phyloP scores from a whole-genome alignment of 2,113 vertebrate species.

The Saccopteryx bilineata region DNA sequence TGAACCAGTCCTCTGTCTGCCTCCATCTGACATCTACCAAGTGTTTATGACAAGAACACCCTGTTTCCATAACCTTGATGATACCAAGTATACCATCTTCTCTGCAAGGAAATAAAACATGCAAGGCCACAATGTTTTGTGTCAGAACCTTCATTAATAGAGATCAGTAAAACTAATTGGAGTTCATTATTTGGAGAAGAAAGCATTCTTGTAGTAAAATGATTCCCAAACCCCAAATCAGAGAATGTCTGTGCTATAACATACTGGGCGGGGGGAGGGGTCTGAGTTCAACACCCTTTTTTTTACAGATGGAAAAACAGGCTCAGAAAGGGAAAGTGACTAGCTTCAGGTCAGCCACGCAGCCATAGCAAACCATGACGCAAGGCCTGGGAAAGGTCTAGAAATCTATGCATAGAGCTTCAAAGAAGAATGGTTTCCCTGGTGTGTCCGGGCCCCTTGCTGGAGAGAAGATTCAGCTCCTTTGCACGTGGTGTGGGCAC shows the following conservation, averaged over 20 bases:
- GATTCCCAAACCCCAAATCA: background rate
- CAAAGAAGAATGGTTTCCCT: background rate
- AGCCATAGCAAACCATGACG: background rate
- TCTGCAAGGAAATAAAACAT: background rate
- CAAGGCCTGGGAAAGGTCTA: background rate
- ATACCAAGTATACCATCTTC: background rate
- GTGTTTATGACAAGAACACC: background rate
- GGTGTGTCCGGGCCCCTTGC: rapidly evolving
- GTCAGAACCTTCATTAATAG: background rate
- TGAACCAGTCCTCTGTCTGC: background rate
- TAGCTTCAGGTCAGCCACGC: background rate
- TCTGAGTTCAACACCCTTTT: background rate
- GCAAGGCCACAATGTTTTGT: background rate
- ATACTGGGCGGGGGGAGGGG: background rate
- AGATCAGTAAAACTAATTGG: background rate
- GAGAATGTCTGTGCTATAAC: background rate
- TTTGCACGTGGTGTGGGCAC: background rate
- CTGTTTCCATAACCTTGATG: background rate
- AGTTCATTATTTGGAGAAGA: slow-evolving; percentile 10
- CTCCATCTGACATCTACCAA: background rate
- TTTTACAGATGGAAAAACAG: background rate
- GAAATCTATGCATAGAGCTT: background rate
- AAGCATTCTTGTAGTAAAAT: background rate
- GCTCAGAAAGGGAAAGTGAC: background rate
- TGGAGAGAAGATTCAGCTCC: background rate